These are phyloP conservation scores for Chlorospingus semifuscus DNA, from an alignment of 2,797 vertebrate genomes.

Conservation along the genomic window DNA sequence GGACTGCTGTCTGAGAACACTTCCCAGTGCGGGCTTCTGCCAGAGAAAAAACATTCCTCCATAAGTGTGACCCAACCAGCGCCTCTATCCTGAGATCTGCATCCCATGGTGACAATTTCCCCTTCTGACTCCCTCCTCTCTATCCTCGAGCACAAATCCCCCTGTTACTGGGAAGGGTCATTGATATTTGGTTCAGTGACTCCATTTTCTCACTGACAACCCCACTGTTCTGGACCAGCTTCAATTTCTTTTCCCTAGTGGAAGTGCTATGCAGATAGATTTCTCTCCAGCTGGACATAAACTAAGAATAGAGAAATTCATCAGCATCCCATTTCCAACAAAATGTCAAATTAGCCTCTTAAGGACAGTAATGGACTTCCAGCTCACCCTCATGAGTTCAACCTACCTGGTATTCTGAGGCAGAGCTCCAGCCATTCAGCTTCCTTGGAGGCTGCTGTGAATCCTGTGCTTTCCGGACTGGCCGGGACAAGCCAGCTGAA, in stretches of 20 bases:
- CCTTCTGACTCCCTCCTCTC: not conserved
- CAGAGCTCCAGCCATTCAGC: constrained; percentile 79
- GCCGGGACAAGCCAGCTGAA: constrained; percentile 30
- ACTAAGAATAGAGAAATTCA: not conserved
- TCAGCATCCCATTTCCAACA: not conserved
- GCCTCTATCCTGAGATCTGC: not conserved
- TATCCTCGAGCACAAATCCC: not conserved
- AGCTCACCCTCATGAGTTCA: not conserved
- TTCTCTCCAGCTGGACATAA: not conserved
- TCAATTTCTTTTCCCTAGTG: not conserved
- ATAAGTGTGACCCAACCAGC: not conserved
- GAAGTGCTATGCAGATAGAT: not conserved
- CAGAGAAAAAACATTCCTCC: not conserved
- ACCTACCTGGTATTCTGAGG: constrained; percentile 82
- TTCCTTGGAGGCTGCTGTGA: constrained; percentile 79
- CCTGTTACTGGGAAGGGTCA: not conserved
- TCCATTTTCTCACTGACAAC: not conserved
- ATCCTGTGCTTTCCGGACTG: constrained; percentile 78
- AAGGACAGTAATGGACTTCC: not conserved
- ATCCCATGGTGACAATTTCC: not conserved
- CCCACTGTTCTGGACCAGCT: not conserved
- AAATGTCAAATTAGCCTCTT: not conserved
- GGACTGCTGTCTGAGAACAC: constrained; percentile 78
- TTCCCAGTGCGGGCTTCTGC: constrained; percentile 74
- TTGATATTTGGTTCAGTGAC: not conserved